phyloP scores from a whole-genome alignment of 2,797 vertebrate species.

The Oryzias dopingdopingensis region DNA sequence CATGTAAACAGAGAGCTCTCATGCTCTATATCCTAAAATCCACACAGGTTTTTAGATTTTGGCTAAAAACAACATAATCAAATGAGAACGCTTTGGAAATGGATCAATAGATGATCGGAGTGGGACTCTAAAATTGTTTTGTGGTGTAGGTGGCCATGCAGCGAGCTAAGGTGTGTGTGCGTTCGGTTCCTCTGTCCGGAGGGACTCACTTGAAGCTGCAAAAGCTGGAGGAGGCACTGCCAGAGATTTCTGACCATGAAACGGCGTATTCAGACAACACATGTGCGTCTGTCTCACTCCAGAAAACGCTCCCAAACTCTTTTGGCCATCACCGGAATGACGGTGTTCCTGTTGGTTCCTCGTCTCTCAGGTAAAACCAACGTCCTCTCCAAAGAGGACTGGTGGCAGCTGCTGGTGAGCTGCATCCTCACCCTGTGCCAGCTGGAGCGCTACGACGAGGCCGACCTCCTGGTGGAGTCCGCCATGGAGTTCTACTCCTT shows the following conservation, averaged over 20 bases:
- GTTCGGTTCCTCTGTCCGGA: conserved; percentile 83
- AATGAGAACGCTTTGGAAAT: too few species aligned
- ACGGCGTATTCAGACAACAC: conserved; percentile 90
- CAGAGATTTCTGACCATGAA: conserved; percentile 89
- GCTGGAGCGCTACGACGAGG: conserved; percentile 85
- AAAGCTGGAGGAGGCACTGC: conserved; percentile 83
- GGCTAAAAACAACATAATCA: too few species aligned
- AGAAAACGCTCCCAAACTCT: not conserved
- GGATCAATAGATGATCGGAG: too few species aligned
- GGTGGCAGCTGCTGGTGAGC: conserved; percentile 93
- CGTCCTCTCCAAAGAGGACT: conserved; percentile 92
- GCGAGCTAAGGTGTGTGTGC: conserved; percentile 90
- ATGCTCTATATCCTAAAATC: too few species aligned
- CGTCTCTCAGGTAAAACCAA: conserved; percentile 77
- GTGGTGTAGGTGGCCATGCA: conserved; percentile 90
- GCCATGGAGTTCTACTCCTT: conserved; percentile 95
- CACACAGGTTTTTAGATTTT: too few species aligned
- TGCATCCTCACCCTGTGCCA: conserved; percentile 86
- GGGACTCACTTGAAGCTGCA: conserved; percentile 86
- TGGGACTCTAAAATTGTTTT: conserved; percentile 6
- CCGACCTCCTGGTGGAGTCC: conserved; percentile 92
- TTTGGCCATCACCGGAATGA: not conserved
- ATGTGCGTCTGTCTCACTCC: conserved; percentile 65
- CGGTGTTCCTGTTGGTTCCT: not conserved
- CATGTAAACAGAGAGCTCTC: too few species aligned